Percentiles rank a stretch among this genome's conserved stretches.
Conservation (phyloP, 2,113 vertebrate genomes). For the Syngnathoides biaculeatus region DNA sequence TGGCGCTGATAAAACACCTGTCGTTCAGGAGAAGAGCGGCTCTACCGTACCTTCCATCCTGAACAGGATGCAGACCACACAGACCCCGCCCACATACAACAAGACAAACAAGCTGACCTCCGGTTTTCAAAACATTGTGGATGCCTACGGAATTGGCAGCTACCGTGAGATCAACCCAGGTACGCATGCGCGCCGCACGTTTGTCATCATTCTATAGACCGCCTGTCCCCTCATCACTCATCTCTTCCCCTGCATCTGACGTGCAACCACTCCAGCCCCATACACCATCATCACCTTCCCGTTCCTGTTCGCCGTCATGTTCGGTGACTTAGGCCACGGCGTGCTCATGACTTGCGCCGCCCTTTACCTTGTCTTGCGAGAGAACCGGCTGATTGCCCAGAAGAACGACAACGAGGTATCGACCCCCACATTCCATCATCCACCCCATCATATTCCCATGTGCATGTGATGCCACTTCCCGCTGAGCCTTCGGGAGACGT, state of each 20-base stretch:
- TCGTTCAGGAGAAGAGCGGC: constrained; percentile 87
- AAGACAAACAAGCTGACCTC: constrained; percentile 97
- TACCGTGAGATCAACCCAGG: constrained; percentile 98
- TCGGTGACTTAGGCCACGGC: constrained; percentile 94
- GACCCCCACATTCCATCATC: constrained; percentile 12
- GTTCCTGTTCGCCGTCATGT: constrained; percentile 98
- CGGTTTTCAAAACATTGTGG: constrained; percentile 96
- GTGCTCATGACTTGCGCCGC: constrained; percentile 89
- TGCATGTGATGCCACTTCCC: neutral
- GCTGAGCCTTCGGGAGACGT: neutral
- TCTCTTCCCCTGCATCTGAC: constrained; percentile 2
- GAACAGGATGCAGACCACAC: constrained; percentile 95
- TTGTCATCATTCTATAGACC: constrained; percentile 5
- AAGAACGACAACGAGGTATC: constrained; percentile 94
- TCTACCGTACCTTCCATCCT: constrained; percentile 97
- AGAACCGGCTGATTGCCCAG: constrained; percentile 89
- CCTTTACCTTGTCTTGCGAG: constrained; percentile 89
- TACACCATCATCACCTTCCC: constrained; percentile 98
- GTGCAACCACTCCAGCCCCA: constrained; percentile 77
- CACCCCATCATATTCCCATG: neutral
- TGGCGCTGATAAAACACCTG: neutral
- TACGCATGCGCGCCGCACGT: constrained; percentile 41
- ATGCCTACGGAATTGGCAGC: constrained; percentile 93
- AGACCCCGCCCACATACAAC: constrained; percentile 95
- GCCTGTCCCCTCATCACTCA: constrained; percentile 2